Base-by-base conservation (phyloP, 2,797 vertebrate genomes). In the Intellagama lesueurii region DNA sequence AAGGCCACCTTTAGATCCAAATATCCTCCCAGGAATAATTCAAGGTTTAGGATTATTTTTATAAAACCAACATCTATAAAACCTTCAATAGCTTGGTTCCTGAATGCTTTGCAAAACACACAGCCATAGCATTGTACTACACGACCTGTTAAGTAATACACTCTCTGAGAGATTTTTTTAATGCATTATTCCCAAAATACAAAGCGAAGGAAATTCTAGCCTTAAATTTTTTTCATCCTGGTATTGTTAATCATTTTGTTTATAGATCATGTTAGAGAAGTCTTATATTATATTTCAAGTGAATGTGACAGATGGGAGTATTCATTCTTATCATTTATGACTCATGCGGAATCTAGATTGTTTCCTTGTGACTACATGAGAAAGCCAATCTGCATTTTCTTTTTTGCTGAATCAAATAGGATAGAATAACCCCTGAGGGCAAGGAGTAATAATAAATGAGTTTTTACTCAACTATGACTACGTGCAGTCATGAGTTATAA, bases 291-390 rank as follows among this genome's bases (percentile, higher is more conserved):
- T 47, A 81, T 88, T 70, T 82, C 47, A 87, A 90, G 73, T 9
- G 35, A 17, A 90, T 44, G 44, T 69, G 88, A 90, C 75, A 52
- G 0, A 0, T 1, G 76, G 32, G 0, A 30, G n/a, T 44, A 80
- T 80, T 92, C 89, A 81, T n/a, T 83, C 83, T 11, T 35, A 30
- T 60, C 26, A 66, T 16, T 3, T 75, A 40, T 77, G 75, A 83
- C 79, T 80, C 22, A 44, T 9, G 5, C 60, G 17, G 35, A 92
- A 94, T 90, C 52, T 69, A 28, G 75, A 85, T 90, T 24, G 86
- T 56, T 94, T 96, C 94, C 94, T 92, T 75, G 70, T 94, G 32
- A 60, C 26, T 2, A n/a, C 8, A 28, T 87, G 49, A 85, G 30
- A 69, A 75, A 85, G 26, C 26, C 32, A 7, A 30, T 28, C 40